Conservation (phyloP, 2,888 invertebrate species). For the Deladenus siricidicola region DNA sequence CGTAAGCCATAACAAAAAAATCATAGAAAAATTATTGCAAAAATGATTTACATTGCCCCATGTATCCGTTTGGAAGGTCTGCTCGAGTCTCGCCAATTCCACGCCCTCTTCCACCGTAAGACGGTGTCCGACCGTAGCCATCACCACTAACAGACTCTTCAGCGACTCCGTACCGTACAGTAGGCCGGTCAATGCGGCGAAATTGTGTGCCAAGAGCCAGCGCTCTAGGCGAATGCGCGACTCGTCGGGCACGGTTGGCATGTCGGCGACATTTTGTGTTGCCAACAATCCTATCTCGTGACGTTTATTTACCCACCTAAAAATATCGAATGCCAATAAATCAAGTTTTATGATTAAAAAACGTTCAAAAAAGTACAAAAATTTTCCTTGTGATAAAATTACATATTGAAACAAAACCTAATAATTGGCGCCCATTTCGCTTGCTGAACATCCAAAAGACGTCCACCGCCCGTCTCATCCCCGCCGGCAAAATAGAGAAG, state of each 20-base stretch:
- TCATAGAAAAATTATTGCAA: too few species aligned
- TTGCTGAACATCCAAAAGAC: slow-evolving; percentile 62
- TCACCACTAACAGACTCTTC: slow-evolving; percentile 78
- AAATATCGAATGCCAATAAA: background rate
- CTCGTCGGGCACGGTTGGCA: slow-evolving; percentile 18
- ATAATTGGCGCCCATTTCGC: slow-evolving; percentile 82
- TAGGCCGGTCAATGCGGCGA: slow-evolving; percentile 70
- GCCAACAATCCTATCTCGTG: slow-evolving; percentile 60
- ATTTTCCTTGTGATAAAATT: slow-evolving; percentile 52
- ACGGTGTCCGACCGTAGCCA: slow-evolving; percentile 64
- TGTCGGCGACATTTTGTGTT: slow-evolving; percentile 64
- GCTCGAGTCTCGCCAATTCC: slow-evolving; percentile 74
- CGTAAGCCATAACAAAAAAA: too few species aligned
- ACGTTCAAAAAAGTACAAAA: slow-evolving; percentile 26
- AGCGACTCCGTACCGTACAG: slow-evolving; percentile 77
- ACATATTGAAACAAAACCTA: background rate
- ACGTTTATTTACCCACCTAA: slow-evolving; percentile 55
- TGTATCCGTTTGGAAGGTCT: slow-evolving; percentile 69
- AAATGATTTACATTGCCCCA: slow-evolving; percentile 41
- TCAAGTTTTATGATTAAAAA: background rate
- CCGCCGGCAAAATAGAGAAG: slow-evolving; percentile 52
- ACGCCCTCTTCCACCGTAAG: slow-evolving; percentile 64
- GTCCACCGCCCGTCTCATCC: background rate
- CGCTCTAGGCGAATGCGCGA: slow-evolving; percentile 59
- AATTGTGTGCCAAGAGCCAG: slow-evolving; percentile 60